Conservation (phyloP, 2,797 vertebrate species). For the Huso huso region DNA sequence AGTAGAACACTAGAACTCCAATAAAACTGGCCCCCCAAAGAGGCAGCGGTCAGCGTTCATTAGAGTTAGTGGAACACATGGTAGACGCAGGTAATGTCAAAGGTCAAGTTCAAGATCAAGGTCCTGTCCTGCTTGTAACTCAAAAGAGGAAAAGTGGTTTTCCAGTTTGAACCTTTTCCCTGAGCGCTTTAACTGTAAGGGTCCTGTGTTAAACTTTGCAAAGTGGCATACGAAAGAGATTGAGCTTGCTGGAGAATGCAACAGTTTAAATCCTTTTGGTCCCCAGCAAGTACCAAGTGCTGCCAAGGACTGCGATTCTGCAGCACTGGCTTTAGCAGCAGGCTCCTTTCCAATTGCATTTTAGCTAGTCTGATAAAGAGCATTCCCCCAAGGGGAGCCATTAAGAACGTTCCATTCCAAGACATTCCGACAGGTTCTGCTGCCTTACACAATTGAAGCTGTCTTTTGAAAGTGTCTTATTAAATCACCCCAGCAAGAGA, state of each 20-base stretch:
- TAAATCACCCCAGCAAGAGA: too few species aligned
- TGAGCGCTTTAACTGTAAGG: too few species aligned
- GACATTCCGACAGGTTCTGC: neutral
- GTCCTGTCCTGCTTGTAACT: too few species aligned
- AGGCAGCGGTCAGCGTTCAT: too few species aligned
- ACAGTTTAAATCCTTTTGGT: conserved; percentile 21
- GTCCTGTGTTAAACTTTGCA: too few species aligned
- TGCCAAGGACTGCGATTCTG: conserved; percentile 25
- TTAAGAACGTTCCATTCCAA: neutral
- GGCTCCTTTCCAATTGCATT: conserved; percentile 40
- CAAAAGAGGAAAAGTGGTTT: too few species aligned
- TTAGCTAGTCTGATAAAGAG: neutral
- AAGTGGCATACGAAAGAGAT: conserved; percentile 22
- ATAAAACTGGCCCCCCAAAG: too few species aligned
- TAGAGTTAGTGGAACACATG: too few species aligned
- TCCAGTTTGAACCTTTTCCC: too few species aligned
- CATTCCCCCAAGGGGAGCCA: neutral
- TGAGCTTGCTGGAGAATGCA: conserved; percentile 15
- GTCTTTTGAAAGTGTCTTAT: neutral
- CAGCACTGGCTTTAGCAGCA: conserved; percentile 26
- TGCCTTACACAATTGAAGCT: neutral
- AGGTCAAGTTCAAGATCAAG: neutral
- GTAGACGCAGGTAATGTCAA: conserved; percentile 10
- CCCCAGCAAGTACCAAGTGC: conserved; percentile 25
- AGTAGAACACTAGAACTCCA: too few species aligned